Evolutionary conservation across 2,797 vertebrate genomes (phyloP).

Genomic region (Caiman crocodilus): DNA sequence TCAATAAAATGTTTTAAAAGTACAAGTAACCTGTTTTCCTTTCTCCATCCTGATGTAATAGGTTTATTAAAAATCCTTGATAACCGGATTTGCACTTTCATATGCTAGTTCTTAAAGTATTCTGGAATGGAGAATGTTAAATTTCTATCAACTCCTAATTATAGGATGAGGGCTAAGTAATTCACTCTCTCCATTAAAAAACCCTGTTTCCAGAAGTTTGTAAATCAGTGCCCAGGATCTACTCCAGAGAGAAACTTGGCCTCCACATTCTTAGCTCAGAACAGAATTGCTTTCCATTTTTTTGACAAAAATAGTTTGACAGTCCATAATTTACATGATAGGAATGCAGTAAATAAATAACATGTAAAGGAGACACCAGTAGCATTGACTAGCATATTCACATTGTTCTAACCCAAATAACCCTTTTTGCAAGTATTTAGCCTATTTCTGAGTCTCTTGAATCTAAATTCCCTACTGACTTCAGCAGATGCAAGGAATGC

Average conservation of each 20-base stretch:
- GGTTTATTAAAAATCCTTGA: no score
- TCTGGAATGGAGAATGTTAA: no score
- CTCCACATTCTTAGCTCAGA: not conserved
- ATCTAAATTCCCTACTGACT: not conserved
- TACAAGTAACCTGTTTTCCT: no score
- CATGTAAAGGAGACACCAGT: slow-evolving; percentile 30
- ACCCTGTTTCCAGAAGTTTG: slow-evolving; percentile 1
- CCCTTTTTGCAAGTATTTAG: slow-evolving; percentile 46
- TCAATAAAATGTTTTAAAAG: no score
- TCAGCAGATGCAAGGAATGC: not conserved
- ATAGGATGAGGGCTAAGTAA: not conserved
- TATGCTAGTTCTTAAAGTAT: no score
- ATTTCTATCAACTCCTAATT: not conserved
- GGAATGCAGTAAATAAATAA: slow-evolving; percentile 69
- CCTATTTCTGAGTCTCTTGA: not conserved
- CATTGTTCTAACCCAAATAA: slow-evolving; percentile 59
- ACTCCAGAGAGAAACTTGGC: slow-evolving; percentile 51
- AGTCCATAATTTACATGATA: slow-evolving; percentile 24
- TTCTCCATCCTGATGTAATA: no score
- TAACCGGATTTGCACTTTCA: no score
- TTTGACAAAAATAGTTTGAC: slow-evolving; percentile 62
- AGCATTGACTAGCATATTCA: slow-evolving; percentile 62
- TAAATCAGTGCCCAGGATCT: not conserved
- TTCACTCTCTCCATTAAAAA: not conserved
- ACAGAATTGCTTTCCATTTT: slow-evolving; percentile 45